Evolutionary conservation across 2,113 vertebrate genomes (phyloP).

Genomic region (Leucopsar rothschildi): DNA sequence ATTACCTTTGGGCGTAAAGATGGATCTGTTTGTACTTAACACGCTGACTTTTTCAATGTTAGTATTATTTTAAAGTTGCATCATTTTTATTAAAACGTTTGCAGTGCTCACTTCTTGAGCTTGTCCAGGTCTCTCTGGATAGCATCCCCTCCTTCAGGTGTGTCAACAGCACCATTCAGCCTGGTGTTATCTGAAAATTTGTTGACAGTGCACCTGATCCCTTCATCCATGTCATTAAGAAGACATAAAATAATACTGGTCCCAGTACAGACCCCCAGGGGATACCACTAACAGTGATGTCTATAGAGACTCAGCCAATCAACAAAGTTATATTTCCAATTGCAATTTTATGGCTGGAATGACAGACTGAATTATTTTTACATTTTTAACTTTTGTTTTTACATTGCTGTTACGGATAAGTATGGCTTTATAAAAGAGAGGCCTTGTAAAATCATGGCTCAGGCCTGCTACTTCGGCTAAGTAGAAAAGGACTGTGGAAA

Average conservation of each 20-base stretch:
- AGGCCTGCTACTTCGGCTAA: not conserved
- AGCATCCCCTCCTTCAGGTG: not conserved
- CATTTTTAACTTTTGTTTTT: not conserved
- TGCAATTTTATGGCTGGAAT: not conserved
- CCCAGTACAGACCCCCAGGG: too few relatives aligned
- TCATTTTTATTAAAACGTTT: not conserved
- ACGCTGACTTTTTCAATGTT: not conserved
- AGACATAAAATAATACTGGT: not conserved
- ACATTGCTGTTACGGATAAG: fast-evolving
- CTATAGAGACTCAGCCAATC: not conserved
- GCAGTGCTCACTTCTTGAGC: not conserved
- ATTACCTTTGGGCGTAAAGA: not conserved
- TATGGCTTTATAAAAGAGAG: not conserved
- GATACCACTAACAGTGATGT: not conserved
- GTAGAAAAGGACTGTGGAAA: not conserved
- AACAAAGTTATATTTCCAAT: not conserved
- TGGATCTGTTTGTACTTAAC: not conserved
- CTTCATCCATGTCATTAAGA: not conserved
- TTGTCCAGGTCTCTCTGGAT: not conserved
- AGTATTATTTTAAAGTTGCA: not conserved
- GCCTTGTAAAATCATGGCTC: not conserved
- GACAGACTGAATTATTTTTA: not conserved
- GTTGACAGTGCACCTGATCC: not conserved
- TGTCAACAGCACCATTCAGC: not conserved
- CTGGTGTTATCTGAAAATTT: not conserved